Conservation (phyloP, 2,888 invertebrate genomes). For the Acanthoscelides obtectus region DNA sequence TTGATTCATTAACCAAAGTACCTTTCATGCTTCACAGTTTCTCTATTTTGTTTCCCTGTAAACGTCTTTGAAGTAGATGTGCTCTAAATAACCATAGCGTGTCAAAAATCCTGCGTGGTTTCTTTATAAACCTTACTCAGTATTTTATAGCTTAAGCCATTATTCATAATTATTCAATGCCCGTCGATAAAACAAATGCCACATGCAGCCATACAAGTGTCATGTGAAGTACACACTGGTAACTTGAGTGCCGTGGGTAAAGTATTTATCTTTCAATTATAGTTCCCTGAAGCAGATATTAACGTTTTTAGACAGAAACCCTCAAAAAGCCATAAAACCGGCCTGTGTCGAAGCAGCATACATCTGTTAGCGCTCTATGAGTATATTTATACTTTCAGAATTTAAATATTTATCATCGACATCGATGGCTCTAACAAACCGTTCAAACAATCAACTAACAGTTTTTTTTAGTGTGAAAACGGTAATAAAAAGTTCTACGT, state of each 20-base stretch:
- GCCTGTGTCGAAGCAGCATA: neutral
- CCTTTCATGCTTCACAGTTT: too few relatives aligned
- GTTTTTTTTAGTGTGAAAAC: conserved; percentile 28
- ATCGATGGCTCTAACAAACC: conserved; percentile 15
- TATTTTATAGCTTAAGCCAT: too few relatives aligned
- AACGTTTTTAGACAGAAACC: neutral
- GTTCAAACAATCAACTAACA: conserved; percentile 24
- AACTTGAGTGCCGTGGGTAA: neutral
- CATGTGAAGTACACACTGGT: neutral
- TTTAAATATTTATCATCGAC: conserved; percentile 13
- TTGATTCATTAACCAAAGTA: too few relatives aligned
- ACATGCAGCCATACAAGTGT: neutral
- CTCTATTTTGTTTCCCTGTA: too few relatives aligned
- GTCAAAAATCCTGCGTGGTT: too few relatives aligned
- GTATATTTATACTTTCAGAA: conserved; percentile 9
- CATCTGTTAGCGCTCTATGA: neutral
- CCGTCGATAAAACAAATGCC: neutral
- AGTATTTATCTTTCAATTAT: neutral
- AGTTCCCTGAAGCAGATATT: neutral
- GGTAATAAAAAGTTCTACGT: conserved; percentile 25
- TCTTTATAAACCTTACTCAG: too few relatives aligned
- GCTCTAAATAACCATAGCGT: too few relatives aligned
- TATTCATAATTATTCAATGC: neutral
- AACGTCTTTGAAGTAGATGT: too few relatives aligned
- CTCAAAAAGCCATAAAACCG: neutral